A percentile compares a stretch with the other conserved stretches of the same genome.
phyloP scores from a whole-genome alignment of 2,113 vertebrate species.

The Oreotragus oreotragus region DNA sequence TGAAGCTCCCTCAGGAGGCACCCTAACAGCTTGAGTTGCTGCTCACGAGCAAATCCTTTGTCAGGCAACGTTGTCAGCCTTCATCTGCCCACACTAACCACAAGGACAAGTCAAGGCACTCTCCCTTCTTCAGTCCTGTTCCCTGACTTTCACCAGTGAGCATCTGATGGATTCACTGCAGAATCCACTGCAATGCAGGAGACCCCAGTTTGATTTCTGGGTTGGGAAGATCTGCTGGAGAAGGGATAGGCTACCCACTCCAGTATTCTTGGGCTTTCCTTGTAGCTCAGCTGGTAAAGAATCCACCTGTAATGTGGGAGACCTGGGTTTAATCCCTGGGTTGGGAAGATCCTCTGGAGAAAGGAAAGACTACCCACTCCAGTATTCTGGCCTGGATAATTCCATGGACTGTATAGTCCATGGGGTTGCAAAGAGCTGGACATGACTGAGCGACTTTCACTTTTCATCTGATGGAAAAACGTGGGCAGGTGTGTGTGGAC shows the following conservation, averaged over 20 bases:
- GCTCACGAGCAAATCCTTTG: background rate
- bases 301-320: background rate
- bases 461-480: background rate
- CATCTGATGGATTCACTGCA: background rate
- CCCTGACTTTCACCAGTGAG: background rate
- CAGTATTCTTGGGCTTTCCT: background rate
- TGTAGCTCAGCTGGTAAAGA: background rate
- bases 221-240: background rate
- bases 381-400: background rate
- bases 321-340: background rate
- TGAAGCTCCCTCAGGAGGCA: background rate
- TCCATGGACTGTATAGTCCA: background rate
- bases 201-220: background rate
- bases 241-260: background rate
- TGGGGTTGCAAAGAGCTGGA: background rate
- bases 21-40: background rate
- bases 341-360: background rate
- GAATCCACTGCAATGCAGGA: background rate
- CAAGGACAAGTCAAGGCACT: background rate
- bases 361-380: background rate
- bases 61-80: background rate
- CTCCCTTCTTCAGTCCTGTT: background rate
- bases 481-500: background rate
- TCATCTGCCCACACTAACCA: background rate
- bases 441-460: background rate